Percentiles rank a stretch among this genome's conserved stretches.
These are phyloP conservation scores for Cochlearius cochlearius DNA, from an alignment of 2,113 vertebrate species.

Conservation along the genomic window DNA sequence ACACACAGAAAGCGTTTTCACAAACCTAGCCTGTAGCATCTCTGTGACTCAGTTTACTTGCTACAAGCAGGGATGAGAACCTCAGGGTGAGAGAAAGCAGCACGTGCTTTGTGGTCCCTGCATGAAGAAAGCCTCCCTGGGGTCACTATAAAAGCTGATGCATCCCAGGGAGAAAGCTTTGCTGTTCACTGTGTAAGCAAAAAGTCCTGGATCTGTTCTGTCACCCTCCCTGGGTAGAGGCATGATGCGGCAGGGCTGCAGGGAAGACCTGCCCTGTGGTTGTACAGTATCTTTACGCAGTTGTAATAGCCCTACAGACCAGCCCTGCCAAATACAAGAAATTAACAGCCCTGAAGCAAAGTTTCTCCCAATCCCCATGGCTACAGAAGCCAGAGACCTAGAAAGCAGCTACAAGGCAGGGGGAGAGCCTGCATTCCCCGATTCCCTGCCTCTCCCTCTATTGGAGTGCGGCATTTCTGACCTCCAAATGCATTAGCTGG, in stretches of 20 bases:
- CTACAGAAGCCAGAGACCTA: background rate
- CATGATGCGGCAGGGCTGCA: background rate
- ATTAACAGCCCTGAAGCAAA: background rate
- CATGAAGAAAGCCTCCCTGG: background rate
- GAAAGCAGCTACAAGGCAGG: background rate
- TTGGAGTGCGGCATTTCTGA: background rate
- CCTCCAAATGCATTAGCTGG: background rate
- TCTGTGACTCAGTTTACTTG: conserved; percentile 38
- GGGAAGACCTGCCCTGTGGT: background rate
- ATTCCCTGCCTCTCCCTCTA: background rate
- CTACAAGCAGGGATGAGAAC: background rate
- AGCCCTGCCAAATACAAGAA: background rate
- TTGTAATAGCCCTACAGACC: background rate
- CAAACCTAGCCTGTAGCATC: background rate
- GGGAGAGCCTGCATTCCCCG: background rate
- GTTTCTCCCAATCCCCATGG: background rate
- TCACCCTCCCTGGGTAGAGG: fast-evolving
- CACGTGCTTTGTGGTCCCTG: background rate
- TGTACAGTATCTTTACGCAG: background rate
- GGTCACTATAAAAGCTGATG: background rate
- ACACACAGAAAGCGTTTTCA: background rate
- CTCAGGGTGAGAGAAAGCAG: background rate
- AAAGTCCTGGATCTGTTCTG: background rate
- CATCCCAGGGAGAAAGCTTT: background rate
- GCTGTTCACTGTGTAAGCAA: background rate